phyloP scores from a whole-genome alignment of 1,140 invertebrate species.

The Nomia melanderi region DNA sequence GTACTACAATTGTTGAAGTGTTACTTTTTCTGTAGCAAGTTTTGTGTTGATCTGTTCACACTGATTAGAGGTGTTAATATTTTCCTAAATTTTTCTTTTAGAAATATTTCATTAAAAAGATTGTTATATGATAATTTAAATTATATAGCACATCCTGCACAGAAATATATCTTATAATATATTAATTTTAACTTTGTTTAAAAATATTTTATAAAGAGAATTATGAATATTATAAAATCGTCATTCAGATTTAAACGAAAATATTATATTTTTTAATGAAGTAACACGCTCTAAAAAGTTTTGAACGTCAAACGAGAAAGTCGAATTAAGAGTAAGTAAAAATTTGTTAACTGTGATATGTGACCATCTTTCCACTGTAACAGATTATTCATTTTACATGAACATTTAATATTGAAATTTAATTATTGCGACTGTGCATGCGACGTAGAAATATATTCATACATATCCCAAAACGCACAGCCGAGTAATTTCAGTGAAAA shows the following conservation, averaged over 20 bases:
- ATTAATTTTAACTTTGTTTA: not conserved
- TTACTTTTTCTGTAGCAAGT: not conserved
- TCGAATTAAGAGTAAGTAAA: slow-evolving; percentile 19
- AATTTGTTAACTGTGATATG: slow-evolving; percentile 51
- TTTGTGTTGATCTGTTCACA: too few species aligned
- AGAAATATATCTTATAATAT: slow-evolving; percentile 6
- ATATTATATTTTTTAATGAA: slow-evolving; percentile 15
- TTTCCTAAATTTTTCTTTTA: too few species aligned
- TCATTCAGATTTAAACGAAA: slow-evolving; percentile 4
- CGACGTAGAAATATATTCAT: not conserved
- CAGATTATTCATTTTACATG: not conserved
- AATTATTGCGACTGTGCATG: slow-evolving; percentile 1
- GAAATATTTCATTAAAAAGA: too few species aligned
- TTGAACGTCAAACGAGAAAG: not conserved
- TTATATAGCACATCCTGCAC: not conserved
- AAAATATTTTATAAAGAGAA: not conserved
- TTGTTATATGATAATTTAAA: too few species aligned
- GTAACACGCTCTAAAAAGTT: not conserved
- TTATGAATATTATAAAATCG: not conserved
- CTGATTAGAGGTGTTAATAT: too few species aligned
- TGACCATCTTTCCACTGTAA: slow-evolving; percentile 38
- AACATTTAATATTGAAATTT: not conserved
- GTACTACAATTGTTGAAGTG: not conserved
- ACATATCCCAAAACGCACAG: slow-evolving; percentile 28
- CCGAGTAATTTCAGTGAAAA: not conserved